A percentile compares a stretch with the other conserved stretches of the same genome.
phyloP scores from a whole-genome alignment of 2,797 vertebrate genomes.

The Parauchenoglanis ngamensis region DNA sequence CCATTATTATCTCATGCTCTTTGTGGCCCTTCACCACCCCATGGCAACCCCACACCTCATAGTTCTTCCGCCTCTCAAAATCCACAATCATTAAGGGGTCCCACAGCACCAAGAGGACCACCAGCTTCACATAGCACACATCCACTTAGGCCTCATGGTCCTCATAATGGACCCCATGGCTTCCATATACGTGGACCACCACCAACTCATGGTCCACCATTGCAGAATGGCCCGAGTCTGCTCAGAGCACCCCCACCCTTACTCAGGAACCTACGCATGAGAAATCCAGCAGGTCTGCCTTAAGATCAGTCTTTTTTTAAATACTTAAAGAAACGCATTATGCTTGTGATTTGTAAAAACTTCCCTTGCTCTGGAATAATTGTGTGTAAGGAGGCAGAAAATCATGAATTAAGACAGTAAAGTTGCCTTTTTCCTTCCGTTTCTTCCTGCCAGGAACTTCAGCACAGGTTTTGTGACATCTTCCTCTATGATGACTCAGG shows the following conservation, averaged over 20 bases:
- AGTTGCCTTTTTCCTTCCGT: not conserved
- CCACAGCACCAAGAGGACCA: conserved; percentile 47
- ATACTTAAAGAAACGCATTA: not conserved
- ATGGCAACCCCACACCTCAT: not conserved
- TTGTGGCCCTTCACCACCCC: conserved; percentile 4
- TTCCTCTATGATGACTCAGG: conserved; percentile 2
- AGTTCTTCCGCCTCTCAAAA: conserved; percentile 54
- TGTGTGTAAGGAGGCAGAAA: not conserved
- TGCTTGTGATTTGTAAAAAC: not conserved
- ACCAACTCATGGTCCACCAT: conserved; percentile 25
- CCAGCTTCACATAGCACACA: not conserved
- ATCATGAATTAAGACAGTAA: not conserved
- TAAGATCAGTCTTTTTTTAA: not conserved
- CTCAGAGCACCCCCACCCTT: conserved; percentile 63
- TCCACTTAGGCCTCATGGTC: conserved; percentile 2
- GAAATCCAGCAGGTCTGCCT: conserved; percentile 68
- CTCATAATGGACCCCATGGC: conserved; percentile 53
- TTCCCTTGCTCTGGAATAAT: not conserved
- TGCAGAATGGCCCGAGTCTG: conserved; percentile 47
- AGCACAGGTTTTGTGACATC: not conserved
- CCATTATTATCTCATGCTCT: conserved; percentile 36
- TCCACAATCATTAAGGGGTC: conserved; percentile 4
- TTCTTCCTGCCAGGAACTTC: not conserved
- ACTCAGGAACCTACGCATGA: conserved; percentile 65
- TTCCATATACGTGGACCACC: conserved; percentile 43